These are phyloP conservation scores for Zenarchopterus dispar DNA, from an alignment of 2,797 vertebrate species.

Conservation along the genomic window DNA sequence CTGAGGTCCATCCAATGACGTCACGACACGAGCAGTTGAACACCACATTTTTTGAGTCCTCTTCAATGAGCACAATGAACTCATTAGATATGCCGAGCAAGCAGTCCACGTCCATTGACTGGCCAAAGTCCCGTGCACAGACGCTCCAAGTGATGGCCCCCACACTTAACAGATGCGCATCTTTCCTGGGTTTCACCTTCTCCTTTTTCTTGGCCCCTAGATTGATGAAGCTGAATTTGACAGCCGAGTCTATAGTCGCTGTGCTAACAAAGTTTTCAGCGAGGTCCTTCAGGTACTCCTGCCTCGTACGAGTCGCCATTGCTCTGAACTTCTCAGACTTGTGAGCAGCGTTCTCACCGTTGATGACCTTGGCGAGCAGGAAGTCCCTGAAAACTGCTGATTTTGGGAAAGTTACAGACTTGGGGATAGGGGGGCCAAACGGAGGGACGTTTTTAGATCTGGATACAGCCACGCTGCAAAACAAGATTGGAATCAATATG, in stretches of 20 bases:
- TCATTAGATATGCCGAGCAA: slow-evolving; percentile 96
- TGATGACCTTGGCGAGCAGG: slow-evolving; percentile 98
- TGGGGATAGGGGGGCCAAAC: slow-evolving; percentile 96
- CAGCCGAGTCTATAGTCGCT: slow-evolving; percentile 90
- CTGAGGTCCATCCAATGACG: slow-evolving; percentile 97
- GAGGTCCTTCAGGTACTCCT: slow-evolving; percentile 97
- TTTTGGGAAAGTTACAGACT: slow-evolving; percentile 97
- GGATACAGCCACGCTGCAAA: slow-evolving; percentile 92
- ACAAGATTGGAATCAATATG: slow-evolving; percentile 8
- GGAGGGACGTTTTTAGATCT: slow-evolving; percentile 97
- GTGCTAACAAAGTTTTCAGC: slow-evolving; percentile 97
- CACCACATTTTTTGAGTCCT: slow-evolving; percentile 94
- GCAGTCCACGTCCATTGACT: slow-evolving; percentile 90
- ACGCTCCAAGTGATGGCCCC: slow-evolving; percentile 95
- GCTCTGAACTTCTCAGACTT: slow-evolving; percentile 97
- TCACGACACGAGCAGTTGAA: slow-evolving; percentile 99
- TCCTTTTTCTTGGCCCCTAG: slow-evolving; percentile 97
- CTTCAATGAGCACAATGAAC: slow-evolving; percentile 94
- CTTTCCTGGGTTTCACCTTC: slow-evolving; percentile 90
- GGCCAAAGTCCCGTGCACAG: slow-evolving; percentile 91
- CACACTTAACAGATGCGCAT: slow-evolving; percentile 90
- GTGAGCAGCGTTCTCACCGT: slow-evolving; percentile 96
- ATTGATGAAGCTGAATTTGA: slow-evolving; percentile 98
- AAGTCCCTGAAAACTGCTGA: slow-evolving; percentile 99
- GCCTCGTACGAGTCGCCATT: slow-evolving; percentile 95